Percentiles rank a stretch among this genome's conserved stretches.
Evolutionary conservation across 2,888 invertebrate genomes (phyloP).

Genomic region (Oligia fasciuncula): DNA sequence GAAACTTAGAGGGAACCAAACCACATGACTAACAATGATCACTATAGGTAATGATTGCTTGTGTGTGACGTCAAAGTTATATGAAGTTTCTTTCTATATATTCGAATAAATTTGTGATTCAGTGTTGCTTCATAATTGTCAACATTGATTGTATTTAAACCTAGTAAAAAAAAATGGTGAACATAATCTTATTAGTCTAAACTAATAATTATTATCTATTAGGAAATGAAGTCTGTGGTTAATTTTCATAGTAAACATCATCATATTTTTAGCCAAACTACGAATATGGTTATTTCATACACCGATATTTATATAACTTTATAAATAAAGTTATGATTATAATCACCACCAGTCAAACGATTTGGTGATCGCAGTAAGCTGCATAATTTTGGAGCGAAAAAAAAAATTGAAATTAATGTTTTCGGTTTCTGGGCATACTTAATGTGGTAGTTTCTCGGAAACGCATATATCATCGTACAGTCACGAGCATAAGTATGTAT

Average conservation of each 20-base stretch:
- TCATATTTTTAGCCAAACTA: too few species aligned
- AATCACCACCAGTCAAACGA: not conserved
- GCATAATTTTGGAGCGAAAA: not conserved
- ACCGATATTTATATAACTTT: too few species aligned
- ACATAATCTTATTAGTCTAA: too few species aligned
- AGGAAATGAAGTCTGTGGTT: not conserved
- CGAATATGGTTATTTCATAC: too few species aligned
- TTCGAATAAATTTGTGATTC: too few species aligned
- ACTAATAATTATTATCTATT: not conserved
- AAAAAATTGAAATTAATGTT: not conserved
- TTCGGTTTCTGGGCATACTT: not conserved
- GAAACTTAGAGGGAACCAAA: conserved; percentile 13
- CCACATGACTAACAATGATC: not conserved
- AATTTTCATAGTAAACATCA: too few species aligned
- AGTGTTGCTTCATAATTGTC: too few species aligned
- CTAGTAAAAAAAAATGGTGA: too few species aligned
- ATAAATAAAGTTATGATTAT: not conserved
- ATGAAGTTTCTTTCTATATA: too few species aligned
- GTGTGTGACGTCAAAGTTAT: not conserved
- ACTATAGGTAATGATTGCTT: not conserved
- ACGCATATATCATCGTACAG: not conserved
- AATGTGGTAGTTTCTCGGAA: not conserved
- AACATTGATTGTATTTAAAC: not conserved
- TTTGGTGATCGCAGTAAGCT: not conserved
- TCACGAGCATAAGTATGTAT: too few species aligned